phyloP scores from a whole-genome alignment of 2,888 invertebrate species.

The Gasteruption jaculator region DNA sequence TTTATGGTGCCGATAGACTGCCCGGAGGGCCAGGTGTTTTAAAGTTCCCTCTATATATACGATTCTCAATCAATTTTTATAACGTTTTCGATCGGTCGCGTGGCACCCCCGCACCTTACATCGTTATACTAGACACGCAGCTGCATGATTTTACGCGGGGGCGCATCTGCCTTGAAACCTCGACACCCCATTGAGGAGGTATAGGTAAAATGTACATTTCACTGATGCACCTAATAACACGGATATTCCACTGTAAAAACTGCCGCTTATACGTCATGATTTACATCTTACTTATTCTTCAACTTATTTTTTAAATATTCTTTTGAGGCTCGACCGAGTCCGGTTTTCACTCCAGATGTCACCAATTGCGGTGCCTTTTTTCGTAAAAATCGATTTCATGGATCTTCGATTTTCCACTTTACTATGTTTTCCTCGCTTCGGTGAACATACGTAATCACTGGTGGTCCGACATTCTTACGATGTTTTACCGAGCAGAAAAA shows the following conservation, averaged over 20 bases:
- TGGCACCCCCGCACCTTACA: constrained; percentile 29
- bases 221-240: too few relatives aligned
- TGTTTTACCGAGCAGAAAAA: too few relatives aligned
- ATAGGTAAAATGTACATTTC: too few relatives aligned
- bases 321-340: too few relatives aligned
- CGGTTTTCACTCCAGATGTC: too few relatives aligned
- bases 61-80: constrained; percentile 36
- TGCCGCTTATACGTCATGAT: not conserved
- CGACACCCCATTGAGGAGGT: constrained; percentile 13
- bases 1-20: too few relatives aligned
- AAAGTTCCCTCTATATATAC: too few relatives aligned
- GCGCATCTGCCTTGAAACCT: constrained; percentile 40
- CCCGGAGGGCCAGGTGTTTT: constrained; percentile 36
- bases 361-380: too few relatives aligned
- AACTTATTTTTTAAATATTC: constrained; percentile 5
- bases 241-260: too few relatives aligned
- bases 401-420: constrained; percentile 32
- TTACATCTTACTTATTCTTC: constrained; percentile 9
- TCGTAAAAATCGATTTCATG: constrained; percentile 39
- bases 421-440: constrained; percentile 25
- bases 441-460: too few relatives aligned
- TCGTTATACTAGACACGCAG: constrained; percentile 16
- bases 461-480: too few relatives aligned
- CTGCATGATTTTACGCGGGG: constrained; percentile 42
- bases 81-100: constrained; percentile 31